These are phyloP conservation scores for Meandrina meandrites DNA, from an alignment of 92 coral and sea anemone genomes.

Conservation along the genomic window DNA sequence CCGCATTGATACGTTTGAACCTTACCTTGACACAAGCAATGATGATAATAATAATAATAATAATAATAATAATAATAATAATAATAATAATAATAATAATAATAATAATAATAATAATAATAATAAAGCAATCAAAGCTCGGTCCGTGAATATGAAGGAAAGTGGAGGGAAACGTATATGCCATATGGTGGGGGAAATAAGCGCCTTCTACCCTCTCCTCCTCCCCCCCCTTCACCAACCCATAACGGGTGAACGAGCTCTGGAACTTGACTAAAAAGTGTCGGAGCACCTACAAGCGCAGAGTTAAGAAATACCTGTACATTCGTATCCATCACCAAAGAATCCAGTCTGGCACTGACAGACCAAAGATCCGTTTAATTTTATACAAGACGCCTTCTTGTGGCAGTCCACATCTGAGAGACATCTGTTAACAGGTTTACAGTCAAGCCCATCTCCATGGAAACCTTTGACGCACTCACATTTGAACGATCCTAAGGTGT, in stretches of 20 bases:
- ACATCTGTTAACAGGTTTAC: slow-evolving; percentile 16
- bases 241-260: neutral
- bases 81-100: too few species aligned
- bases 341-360: slow-evolving; percentile 20
- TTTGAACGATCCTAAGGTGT: slow-evolving; percentile 29
- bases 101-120: too few species aligned
- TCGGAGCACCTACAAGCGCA: neutral
- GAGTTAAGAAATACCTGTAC: neutral
- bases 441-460: slow-evolving; percentile 32
- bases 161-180: too few species aligned
- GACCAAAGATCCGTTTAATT: neutral
- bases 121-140: too few species aligned
- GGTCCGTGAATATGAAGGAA: too few species aligned
- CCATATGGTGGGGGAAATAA: too few species aligned
- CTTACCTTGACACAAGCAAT: too few species aligned
- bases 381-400: neutral
- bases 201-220: too few species aligned
- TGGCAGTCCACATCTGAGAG: neutral
- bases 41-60: too few species aligned
- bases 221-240: neutral
- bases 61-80: too few species aligned
- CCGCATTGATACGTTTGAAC: too few species aligned
- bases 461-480: slow-evolving; percentile 19
- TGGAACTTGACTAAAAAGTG: neutral
- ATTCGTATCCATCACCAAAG: slow-evolving; percentile 17